Evolutionary conservation across 2,888 invertebrate species (phyloP), one percentile per base, ranked within the genome.

Genomic region (Cataglyphis livida): DNA sequence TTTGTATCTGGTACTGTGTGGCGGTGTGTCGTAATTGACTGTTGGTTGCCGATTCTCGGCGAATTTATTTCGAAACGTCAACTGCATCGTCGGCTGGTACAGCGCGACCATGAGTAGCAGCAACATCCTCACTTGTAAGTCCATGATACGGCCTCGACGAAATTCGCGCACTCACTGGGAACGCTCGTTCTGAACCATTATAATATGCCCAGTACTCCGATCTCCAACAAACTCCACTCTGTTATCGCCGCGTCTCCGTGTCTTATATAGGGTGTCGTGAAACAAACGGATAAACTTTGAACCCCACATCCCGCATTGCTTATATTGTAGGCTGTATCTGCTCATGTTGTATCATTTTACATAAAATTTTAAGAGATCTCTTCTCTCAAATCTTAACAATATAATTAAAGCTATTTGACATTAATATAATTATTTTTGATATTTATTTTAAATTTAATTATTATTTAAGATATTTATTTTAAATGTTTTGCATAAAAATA

Each of bases 1-100:
- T 81, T 85, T 90, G 86, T 95, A 95, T 65, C 87, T 87, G 84
- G 64, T 68, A 68, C 57, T 75, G 9, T 21, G 15, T 21, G 65
- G 25, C 70, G 41, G 38, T 57, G 84, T 71, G 15, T 68, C 9
- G 41, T 41, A 57, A 51, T 35, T 41, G 64, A 38, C 21, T 10
- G 73, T 64, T 7, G 7, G 41, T 25, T 41, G 79, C 48, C 61
- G 61, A 18, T 5, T 54, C 15, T 35, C 21, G 3, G 44, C 9
- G 38, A 81, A 76, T 65, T 35, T 64, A 12, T 54, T 44, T n/a
- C 12, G 57, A 61, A 66, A 59, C 57, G 51, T 74, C 10, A 68
- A 35, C 64, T 83, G 89, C 1, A 68, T 41, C 1, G 84, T 76
- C 10, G 85, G 65, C 71, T 83, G 85, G 62, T 70, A 89, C 6